These are phyloP conservation scores for Glyptemys insculpta DNA, from an alignment of 2,797 vertebrate species.

Conservation along the genomic window DNA sequence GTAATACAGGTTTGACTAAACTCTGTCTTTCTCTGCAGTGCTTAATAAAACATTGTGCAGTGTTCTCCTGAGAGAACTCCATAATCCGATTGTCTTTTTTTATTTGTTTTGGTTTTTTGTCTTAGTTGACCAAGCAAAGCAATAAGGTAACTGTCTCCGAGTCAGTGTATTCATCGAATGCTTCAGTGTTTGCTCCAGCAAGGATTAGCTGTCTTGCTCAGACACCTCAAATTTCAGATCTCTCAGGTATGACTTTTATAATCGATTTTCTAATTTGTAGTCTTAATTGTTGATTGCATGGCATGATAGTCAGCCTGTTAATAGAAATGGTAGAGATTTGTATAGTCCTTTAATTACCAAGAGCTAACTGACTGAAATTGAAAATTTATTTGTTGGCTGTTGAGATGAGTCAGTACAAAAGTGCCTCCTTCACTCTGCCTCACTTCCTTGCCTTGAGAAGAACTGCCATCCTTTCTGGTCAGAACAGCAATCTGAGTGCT, in stretches of 20 bases:
- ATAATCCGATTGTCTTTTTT: neutral
- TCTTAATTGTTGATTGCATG: neutral
- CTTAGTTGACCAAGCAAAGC: conserved; percentile 44
- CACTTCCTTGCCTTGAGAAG: fast-evolving
- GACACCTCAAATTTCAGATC: conserved; percentile 58
- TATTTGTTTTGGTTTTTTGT: conserved; percentile 1
- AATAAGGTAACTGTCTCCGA: conserved; percentile 28
- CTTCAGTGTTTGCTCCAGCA: neutral
- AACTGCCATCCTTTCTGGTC: neutral
- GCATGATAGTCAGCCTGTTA: neutral
- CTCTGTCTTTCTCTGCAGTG: neutral
- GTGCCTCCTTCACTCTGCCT: fast-evolving
- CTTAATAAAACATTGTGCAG: neutral
- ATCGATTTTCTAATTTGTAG: neutral
- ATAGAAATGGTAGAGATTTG: fast-evolving
- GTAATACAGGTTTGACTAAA: neutral
- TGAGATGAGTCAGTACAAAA: neutral
- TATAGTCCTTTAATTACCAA: neutral
- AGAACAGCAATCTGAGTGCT: fast-evolving
- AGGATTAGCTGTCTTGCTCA: conserved; percentile 67
- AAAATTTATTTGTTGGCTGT: neutral
- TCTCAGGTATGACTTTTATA: conserved; percentile 60
- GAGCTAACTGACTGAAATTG: neutral
- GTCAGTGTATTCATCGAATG: conserved; percentile 29
- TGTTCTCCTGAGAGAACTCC: neutral